A percentile compares a stretch with the other conserved stretches of the same genome.
Conservation (phyloP, 2,888 invertebrate genomes). For the Clepsis dumicolana region DNA sequence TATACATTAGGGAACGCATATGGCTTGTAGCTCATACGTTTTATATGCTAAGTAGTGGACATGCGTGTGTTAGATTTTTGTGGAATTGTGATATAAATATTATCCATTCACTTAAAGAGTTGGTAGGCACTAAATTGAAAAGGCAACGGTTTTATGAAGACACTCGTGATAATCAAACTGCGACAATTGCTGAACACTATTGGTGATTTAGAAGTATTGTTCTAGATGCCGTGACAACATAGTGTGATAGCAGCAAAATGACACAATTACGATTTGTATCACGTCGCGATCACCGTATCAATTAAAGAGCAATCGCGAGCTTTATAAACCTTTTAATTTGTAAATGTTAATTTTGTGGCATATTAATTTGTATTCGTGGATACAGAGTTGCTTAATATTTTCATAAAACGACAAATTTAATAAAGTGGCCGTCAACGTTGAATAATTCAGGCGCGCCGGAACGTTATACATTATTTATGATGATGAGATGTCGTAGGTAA, state of each 20-base stretch:
- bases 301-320: slow-evolving; percentile 49
- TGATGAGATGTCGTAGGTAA: slow-evolving; percentile 80
- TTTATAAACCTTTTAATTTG: slow-evolving; percentile 59
- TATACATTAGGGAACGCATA: too few species aligned
- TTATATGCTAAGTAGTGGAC: too few species aligned
- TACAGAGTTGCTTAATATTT: slow-evolving; percentile 66
- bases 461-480: slow-evolving; percentile 83
- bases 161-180: too few species aligned
- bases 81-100: too few species aligned
- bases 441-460: slow-evolving; percentile 78
- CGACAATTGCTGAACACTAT: too few species aligned
- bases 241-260: neutral
- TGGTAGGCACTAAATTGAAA: too few species aligned
- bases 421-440: slow-evolving; percentile 81
- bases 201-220: too few species aligned
- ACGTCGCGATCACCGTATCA: slow-evolving; percentile 43
- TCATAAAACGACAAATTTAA: slow-evolving; percentile 82
- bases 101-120: too few species aligned
- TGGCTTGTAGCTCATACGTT: too few species aligned
- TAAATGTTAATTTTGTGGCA: slow-evolving; percentile 63
- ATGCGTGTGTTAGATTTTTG: too few species aligned
- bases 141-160: too few species aligned
- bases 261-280: slow-evolving; percentile 38
- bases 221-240: neutral
- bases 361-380: slow-evolving; percentile 66